Conservation (phyloP, 2,888 invertebrate genomes). For the Drosophila conformis region DNA sequence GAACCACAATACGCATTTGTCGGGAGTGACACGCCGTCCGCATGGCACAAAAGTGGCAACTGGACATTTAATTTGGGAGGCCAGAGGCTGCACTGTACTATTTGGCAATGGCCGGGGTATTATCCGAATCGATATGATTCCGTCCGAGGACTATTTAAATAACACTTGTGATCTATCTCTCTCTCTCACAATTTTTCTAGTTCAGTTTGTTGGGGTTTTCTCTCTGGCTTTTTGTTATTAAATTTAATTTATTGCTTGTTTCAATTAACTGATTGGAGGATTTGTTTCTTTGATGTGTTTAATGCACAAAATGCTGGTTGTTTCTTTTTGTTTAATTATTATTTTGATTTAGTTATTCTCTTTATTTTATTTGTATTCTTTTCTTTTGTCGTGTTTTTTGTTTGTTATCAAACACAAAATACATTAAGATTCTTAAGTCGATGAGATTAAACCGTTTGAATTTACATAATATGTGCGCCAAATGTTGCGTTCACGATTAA, state of each 20-base stretch:
- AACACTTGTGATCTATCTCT: background rate
- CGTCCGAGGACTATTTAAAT: slow-evolving; percentile 16
- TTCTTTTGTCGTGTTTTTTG: background rate
- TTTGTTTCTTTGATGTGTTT: slow-evolving; percentile 5
- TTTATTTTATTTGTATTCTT: no score
- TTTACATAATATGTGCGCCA: background rate
- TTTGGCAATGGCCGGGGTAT: slow-evolving; percentile 27
- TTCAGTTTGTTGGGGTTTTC: background rate
- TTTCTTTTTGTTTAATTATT: slow-evolving; percentile 1
- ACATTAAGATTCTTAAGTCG: background rate
- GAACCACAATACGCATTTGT: slow-evolving; percentile 85
- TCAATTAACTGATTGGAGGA: slow-evolving; percentile 14
- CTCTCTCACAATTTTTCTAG: slow-evolving; percentile 19
- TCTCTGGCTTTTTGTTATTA: background rate
- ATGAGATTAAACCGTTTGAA: slow-evolving; percentile 3
- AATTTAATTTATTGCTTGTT: background rate
- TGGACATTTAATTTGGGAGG: slow-evolving; percentile 70
- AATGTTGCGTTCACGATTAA: slow-evolving; percentile 3
- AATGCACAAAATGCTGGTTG: slow-evolving; percentile 25
- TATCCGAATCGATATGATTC: slow-evolving; percentile 22
- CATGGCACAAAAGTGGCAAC: slow-evolving; percentile 83
- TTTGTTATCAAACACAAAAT: slow-evolving; percentile 5
- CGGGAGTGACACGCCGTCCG: slow-evolving; percentile 83
- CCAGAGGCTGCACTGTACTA: slow-evolving; percentile 36
- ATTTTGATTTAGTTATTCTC: background rate